Evolutionary conservation across 2,797 vertebrate species (phyloP).

Genomic region (Premnoplex brunnescens): DNA sequence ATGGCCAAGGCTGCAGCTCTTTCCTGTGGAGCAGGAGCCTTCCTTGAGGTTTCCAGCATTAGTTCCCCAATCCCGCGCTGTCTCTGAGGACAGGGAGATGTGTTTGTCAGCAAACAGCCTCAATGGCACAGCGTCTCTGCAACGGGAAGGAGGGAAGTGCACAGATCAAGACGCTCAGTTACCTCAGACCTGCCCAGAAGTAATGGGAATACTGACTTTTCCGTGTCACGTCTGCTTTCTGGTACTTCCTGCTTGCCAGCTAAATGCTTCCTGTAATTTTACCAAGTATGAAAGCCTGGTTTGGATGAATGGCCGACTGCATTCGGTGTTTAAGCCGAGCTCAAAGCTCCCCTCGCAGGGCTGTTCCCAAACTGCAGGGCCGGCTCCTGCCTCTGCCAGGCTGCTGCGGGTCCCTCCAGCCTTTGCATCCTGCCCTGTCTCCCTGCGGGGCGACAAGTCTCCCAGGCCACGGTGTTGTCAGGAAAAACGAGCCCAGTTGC

Average conservation of each 20-base stretch:
- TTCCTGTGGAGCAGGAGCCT: background rate
- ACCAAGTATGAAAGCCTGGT: background rate
- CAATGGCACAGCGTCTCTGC: background rate
- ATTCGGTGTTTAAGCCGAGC: background rate
- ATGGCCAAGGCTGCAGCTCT: background rate
- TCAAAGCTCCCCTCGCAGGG: background rate
- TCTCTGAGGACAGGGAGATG: background rate
- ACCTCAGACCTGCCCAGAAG: background rate
- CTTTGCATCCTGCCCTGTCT: background rate
- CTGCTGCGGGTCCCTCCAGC: background rate
- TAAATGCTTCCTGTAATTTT: background rate
- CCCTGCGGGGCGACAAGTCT: accelerated
- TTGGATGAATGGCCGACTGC: background rate
- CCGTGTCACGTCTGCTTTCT: background rate
- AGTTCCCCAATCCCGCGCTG: background rate
- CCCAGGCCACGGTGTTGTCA: background rate
- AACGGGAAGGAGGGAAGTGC: background rate
- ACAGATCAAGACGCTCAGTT: background rate
- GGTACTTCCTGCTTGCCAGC: background rate
- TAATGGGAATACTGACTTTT: background rate
- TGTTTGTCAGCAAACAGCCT: background rate
- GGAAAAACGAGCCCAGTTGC: background rate
- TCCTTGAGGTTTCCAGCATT: background rate
- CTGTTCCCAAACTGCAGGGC: background rate
- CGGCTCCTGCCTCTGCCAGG: background rate